Conservation (phyloP, 1,140 invertebrate species). For the Anoplolepis gracilipes region DNA sequence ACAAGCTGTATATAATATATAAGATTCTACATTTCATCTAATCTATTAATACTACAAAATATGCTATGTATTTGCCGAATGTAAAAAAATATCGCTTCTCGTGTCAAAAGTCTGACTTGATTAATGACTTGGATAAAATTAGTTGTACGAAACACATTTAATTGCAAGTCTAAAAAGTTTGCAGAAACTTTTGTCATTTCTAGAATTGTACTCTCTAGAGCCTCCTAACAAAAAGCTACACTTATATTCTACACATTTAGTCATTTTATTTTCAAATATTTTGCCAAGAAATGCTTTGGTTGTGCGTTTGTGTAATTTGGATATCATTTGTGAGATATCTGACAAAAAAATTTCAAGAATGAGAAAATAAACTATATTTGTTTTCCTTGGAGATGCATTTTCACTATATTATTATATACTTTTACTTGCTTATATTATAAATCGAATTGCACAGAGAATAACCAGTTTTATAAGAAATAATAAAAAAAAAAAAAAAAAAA, state of each 20-base stretch:
- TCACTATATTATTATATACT: conserved; percentile 33
- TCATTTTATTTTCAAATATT: conserved; percentile 24
- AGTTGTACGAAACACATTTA: conserved; percentile 37
- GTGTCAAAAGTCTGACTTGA: conserved; percentile 44
- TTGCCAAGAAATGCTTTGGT: conserved; percentile 57
- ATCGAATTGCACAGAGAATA: conserved; percentile 66
- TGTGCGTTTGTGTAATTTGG: conserved; percentile 63
- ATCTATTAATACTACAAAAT: conserved; percentile 35
- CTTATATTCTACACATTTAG: conserved; percentile 25
- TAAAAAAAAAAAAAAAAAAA: too few relatives aligned
- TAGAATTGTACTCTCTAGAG: conserved; percentile 60
- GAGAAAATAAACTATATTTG: conserved; percentile 38
- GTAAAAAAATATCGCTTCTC: conserved; percentile 64
- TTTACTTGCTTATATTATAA: conserved; percentile 50
- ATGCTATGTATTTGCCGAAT: conserved; percentile 41
- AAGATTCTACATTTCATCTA: conserved; percentile 45
- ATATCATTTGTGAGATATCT: conserved; percentile 17
- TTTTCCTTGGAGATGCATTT: conserved; percentile 60
- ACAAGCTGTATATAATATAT: conserved; percentile 16
- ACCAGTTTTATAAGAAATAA: conserved; percentile 40
- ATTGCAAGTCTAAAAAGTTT: conserved; percentile 36
- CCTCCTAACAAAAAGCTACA: conserved; percentile 44
- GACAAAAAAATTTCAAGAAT: conserved; percentile 42
- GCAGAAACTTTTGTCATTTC: conserved; percentile 36
- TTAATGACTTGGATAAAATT: conserved; percentile 52